phyloP scores from a whole-genome alignment of 2,888 invertebrate genomes.

The Xestia c-nigrum region DNA sequence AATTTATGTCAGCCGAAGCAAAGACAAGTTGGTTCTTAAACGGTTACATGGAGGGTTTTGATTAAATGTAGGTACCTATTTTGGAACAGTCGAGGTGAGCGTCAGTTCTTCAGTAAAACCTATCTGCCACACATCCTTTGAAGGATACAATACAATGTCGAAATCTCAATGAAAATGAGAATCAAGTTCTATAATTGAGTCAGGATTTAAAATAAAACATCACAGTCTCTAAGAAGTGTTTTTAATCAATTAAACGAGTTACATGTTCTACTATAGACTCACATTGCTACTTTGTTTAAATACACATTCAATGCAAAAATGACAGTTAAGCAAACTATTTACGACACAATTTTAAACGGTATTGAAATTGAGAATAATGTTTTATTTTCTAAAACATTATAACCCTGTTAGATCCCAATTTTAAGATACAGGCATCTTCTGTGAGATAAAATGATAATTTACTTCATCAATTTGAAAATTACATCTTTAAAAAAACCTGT shows the following conservation, averaged over 20 bases:
- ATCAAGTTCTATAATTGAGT: conserved; percentile 8
- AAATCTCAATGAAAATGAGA: conserved; percentile 16
- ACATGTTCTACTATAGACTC: conserved; percentile 24
- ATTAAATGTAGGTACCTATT: background rate
- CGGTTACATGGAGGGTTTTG: background rate
- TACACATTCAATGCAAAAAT: conserved; percentile 42
- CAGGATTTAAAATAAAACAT: conserved; percentile 30
- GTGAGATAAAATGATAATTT: background rate
- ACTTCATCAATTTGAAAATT: background rate
- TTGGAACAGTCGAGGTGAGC: conserved; percentile 22
- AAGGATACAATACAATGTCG: conserved; percentile 10
- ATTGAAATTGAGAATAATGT: conserved; percentile 53
- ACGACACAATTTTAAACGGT: conserved; percentile 46
- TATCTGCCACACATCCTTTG: conserved; percentile 4
- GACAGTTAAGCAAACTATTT: conserved; percentile 15
- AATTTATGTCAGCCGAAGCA: background rate
- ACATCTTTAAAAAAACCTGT: background rate
- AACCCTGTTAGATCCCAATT: background rate
- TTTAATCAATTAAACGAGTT: conserved; percentile 10
- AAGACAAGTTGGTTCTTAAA: conserved; percentile 4
- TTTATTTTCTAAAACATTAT: background rate
- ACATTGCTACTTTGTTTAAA: conserved; percentile 47
- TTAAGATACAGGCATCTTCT: background rate
- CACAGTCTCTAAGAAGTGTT: conserved; percentile 13
- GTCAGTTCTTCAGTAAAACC: conserved; percentile 3